Base-by-base conservation (phyloP, 2,797 vertebrate genomes). In the Serranus cabrilla region DNA sequence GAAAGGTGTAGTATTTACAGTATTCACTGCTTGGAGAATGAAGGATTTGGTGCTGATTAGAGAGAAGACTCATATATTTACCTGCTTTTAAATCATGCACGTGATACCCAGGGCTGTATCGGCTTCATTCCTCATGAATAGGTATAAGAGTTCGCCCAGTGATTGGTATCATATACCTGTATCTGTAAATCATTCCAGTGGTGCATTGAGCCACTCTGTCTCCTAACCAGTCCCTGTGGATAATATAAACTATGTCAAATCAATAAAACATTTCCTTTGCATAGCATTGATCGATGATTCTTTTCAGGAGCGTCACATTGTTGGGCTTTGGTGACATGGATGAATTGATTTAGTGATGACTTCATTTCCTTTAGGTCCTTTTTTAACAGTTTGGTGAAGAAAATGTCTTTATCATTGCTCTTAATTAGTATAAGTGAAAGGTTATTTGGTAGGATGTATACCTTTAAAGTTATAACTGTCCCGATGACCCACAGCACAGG, bases 201-300 rank as follows among this genome's bases (percentile, higher is more conserved):
- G 11, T 27, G 34, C 34, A 34, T 34, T 34, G 34, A 34, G 1
- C 34, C 34, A 5, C 50, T 20, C 25, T n/a, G 20, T 60, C 50
- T 54, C 51, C 57, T 70, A 63, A 79, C 23, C 27, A 12, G 49
- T 76, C 71, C 71, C 80, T 40, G 11, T 43, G 50, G 63, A 71
- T 73, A 71, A 52, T 68, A 31, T 34, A 50, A 83, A 82, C 37
- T 62, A 50, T 71, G 70, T 55, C 14, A 76, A 80, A 91, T 84
- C 82, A 80, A 88, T 85, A 52, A 37, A 74, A 66, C 46, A 49
- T 62, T 84, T 85, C 69, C 79, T 81, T 67, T 77, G 65, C 65
- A 42, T 50, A 20, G 45, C 56, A 23, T 42, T 58, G 59, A 78
- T 79, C 20, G 40, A 65, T 69, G 61, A 72, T 50, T 61, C 21